These are phyloP conservation scores for Trematomus bernacchii DNA, from an alignment of 2,797 vertebrate species.

Conservation along the genomic window DNA sequence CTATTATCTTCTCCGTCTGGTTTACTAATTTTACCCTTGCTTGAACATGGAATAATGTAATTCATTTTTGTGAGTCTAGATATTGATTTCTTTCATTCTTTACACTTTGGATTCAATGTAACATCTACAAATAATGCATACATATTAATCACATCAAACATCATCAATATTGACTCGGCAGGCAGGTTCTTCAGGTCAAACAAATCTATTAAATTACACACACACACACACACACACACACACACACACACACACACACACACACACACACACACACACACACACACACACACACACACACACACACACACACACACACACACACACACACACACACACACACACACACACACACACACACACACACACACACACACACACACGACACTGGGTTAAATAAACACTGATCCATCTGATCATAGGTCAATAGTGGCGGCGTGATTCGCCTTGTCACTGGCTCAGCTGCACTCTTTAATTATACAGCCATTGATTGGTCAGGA, in stretches of 20 bases:
- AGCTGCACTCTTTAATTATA: slow-evolving; percentile 76
- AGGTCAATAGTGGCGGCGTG: slow-evolving; percentile 48
- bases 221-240: background rate
- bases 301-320: too few species aligned
- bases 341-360: too few species aligned
- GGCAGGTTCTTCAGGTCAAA: background rate
- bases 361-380: background rate
- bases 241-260: too few species aligned
- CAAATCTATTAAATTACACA: slow-evolving; percentile 26
- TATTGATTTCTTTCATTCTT: slow-evolving; percentile 6
- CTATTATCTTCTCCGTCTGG: background rate
- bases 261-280: too few species aligned
- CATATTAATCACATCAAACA: slow-evolving; percentile 34
- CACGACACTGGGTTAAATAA: slow-evolving; percentile 62
- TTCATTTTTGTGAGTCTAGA: slow-evolving; percentile 1
- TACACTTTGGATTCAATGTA: background rate
- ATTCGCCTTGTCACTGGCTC: slow-evolving; percentile 62
- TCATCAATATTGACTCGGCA: slow-evolving; percentile 2
- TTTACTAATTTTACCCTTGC: slow-evolving; percentile 22
- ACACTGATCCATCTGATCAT: slow-evolving; percentile 49
- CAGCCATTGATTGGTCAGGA: slow-evolving; percentile 69
- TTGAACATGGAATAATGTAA: slow-evolving; percentile 13
- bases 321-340: too few species aligned
- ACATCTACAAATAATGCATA: slow-evolving; percentile 1
- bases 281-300: too few species aligned